These are phyloP conservation scores for Tipula vernalis DNA, from an alignment of 2,888 invertebrate species.

Conservation along the genomic window DNA sequence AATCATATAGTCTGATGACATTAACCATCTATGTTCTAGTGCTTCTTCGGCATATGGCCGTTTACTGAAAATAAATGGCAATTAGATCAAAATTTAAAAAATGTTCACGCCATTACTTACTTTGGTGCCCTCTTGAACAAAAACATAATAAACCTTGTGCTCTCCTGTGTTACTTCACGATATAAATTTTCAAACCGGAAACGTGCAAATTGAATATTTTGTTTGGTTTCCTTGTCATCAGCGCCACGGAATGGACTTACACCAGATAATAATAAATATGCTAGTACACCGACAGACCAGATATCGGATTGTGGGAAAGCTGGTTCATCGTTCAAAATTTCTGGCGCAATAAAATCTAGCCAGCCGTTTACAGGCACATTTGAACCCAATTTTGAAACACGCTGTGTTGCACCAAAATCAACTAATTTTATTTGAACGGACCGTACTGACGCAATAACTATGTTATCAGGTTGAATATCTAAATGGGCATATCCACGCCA, in stretches of 20 bases:
- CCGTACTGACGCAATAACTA: slow-evolving; percentile 79
- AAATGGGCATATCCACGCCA: slow-evolving; percentile 84
- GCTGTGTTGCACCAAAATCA: slow-evolving; percentile 81
- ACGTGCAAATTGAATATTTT: slow-evolving; percentile 84
- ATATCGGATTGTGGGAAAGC: slow-evolving; percentile 86
- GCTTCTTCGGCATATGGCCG: slow-evolving; percentile 90
- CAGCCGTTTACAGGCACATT: slow-evolving; percentile 50
- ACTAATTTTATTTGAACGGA: slow-evolving; percentile 80
- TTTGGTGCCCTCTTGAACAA: slow-evolving; percentile 87
- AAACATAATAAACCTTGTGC: slow-evolving; percentile 87
- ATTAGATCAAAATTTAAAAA: not conserved
- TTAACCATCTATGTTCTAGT: slow-evolving; percentile 90
- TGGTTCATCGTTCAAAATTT: slow-evolving; percentile 75
- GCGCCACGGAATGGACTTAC: slow-evolving; percentile 80
- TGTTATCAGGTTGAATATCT: slow-evolving; percentile 88
- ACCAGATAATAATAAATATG: slow-evolving; percentile 87
- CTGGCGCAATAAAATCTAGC: slow-evolving; percentile 72
- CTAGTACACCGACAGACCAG: slow-evolving; percentile 88
- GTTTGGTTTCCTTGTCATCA: slow-evolving; percentile 71
- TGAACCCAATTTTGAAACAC: slow-evolving; percentile 66
- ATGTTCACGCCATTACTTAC: slow-evolving; percentile 38
- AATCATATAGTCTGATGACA: slow-evolving; percentile 85
- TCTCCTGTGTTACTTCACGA: slow-evolving; percentile 88
- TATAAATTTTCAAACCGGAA: slow-evolving; percentile 89
- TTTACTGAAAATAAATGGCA: slow-evolving; percentile 51